Evolutionary conservation across 2,888 invertebrate species (phyloP).

Genomic region (Pegoplata infirma): DNA sequence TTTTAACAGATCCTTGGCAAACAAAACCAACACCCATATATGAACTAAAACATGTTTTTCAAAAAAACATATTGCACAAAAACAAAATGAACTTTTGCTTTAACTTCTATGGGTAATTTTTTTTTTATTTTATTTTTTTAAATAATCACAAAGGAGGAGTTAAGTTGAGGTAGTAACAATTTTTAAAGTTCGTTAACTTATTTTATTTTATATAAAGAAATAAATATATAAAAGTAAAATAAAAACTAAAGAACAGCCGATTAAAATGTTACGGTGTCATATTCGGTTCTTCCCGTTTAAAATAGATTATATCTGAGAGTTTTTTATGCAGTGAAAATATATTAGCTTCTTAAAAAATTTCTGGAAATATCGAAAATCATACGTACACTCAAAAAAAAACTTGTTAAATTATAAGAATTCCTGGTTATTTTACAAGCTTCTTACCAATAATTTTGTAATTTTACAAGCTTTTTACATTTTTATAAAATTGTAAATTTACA

Average conservation of each 20-base stretch:
- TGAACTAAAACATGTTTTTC: not conserved
- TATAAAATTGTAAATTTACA: no score
- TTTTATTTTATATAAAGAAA: conserved; percentile 9
- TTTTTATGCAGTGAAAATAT: no score
- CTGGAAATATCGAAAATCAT: no score
- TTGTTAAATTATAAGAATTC: no score
- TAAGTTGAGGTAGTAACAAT: conserved; percentile 27
- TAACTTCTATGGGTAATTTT: conserved; percentile 4
- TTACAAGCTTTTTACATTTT: no score
- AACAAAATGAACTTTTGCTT: conserved; percentile 15
- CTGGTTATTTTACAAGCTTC: no score
- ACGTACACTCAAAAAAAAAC: no score
- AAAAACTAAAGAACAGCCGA: not conserved
- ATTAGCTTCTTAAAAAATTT: no score
- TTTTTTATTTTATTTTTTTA: not conserved
- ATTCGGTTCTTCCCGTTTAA: no score
- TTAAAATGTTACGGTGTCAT: no score
- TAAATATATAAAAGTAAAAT: not conserved
- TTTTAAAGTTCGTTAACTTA: conserved; percentile 34
- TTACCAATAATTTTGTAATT: no score
- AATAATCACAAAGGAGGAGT: conserved; percentile 39
- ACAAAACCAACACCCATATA: conserved; percentile 3
- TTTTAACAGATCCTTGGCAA: conserved; percentile 7
- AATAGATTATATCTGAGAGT: no score
- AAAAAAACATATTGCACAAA: conserved; percentile 35